Percentiles rank a stretch among this genome's conserved stretches.
These are phyloP conservation scores for Musca vetustissima DNA, from an alignment of 1,140 invertebrate species.

Conservation along the genomic window DNA sequence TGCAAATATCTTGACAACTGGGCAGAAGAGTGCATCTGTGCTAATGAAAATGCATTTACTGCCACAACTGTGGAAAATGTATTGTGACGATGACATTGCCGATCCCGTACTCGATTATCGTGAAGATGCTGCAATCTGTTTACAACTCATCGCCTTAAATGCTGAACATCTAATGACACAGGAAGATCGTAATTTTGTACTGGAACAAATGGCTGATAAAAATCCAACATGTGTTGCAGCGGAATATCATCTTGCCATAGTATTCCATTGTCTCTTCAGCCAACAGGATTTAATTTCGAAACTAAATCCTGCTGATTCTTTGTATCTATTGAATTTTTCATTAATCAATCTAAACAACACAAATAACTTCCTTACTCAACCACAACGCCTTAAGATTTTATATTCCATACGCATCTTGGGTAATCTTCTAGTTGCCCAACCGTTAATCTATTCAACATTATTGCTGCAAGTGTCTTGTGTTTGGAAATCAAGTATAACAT, in stretches of 20 bases:
- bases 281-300: not conserved
- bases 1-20: constrained; percentile 42
- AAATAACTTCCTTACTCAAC: not conserved
- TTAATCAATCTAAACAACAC: constrained; percentile 15
- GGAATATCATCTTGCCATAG: constrained; percentile 40
- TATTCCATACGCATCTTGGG: constrained; percentile 39
- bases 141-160: constrained; percentile 33
- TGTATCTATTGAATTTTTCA: constrained; percentile 24
- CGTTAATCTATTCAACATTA: constrained; percentile 14
- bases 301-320: not conserved
- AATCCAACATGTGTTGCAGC: constrained; percentile 2
- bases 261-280: constrained; percentile 35
- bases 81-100: constrained; percentile 20
- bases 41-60: constrained; percentile 46
- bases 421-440: constrained; percentile 35
- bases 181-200: constrained; percentile 35
- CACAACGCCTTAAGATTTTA: constrained; percentile 19
- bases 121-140: constrained; percentile 38
- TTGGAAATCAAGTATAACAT: constrained; percentile 23
- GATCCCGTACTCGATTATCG: constrained; percentile 18
- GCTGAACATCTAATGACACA: constrained; percentile 8
- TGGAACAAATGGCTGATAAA: constrained; percentile 30
- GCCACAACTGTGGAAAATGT: constrained; percentile 44
- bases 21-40: constrained; percentile 32
- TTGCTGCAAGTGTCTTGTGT: constrained; percentile 5